Percentiles rank a stretch among this genome's conserved stretches.
These are phyloP conservation scores for Andrena cerasifolii DNA, from an alignment of 1,140 invertebrate species.

Conservation along the genomic window DNA sequence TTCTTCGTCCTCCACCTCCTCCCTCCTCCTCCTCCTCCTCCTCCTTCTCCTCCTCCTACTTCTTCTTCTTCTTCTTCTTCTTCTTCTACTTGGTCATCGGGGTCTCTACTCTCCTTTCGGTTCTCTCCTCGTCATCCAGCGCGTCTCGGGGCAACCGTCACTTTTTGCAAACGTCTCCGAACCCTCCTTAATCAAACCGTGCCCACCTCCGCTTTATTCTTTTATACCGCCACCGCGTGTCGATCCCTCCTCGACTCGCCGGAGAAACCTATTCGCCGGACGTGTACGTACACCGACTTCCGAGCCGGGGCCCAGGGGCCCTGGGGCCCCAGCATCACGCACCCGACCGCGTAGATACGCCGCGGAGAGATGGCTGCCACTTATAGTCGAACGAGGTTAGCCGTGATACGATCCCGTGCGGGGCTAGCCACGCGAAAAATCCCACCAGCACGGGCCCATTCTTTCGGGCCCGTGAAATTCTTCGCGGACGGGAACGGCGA, in stretches of 20 bases:
- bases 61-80: slow-evolving; percentile 33
- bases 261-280: slow-evolving; percentile 44
- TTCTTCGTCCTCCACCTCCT: not conserved
- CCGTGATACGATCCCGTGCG: slow-evolving; percentile 11
- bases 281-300: slow-evolving; percentile 9
- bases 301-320: not conserved
- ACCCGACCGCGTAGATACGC: slow-evolving; percentile 5
- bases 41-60: not conserved
- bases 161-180: slow-evolving; percentile 74
- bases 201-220: slow-evolving; percentile 66
- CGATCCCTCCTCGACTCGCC: slow-evolving; percentile 33
- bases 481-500: not conserved
- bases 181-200: slow-evolving; percentile 76
- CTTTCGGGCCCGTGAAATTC: slow-evolving; percentile 35
- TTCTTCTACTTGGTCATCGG: slow-evolving; percentile 22
- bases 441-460: not conserved
- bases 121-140: slow-evolving; percentile 56
- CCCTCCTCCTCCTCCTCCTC: slow-evolving; percentile 11
- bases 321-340: not conserved
- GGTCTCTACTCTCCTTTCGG: slow-evolving; percentile 36
- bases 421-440: slow-evolving; percentile 9
- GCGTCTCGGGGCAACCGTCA: slow-evolving; percentile 68
- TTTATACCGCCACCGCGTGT: slow-evolving; percentile 48
- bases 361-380: not conserved
- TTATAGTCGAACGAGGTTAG: not conserved